Evolutionary conservation across 2,113 vertebrate species (phyloP), one percentile per base, ranked within the genome.

Genomic region (Emydocephalus ijimae): DNA sequence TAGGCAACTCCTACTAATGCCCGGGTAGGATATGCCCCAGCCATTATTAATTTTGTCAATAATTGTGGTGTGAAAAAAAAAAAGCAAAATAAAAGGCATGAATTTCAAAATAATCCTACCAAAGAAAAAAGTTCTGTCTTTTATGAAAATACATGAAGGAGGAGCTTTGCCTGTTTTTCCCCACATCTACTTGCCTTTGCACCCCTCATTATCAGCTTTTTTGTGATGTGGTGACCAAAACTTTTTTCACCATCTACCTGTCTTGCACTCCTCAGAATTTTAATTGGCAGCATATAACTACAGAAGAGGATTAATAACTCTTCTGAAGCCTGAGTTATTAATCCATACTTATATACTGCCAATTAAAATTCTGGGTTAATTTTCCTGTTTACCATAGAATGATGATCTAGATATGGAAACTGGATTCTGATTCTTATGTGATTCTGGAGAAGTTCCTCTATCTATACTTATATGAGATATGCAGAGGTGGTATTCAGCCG

Each of bases 1-100:
- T n/a, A 74, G 69, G 69, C 14, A 74, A 14, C 14, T 74, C 5
- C n/a, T 14, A 34, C 64, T 74, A 34, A 74, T 74, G 2, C 14
- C 18, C 34, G 18, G 15, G 14, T 74, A 74, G 2, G 5, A 6
- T 18, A 39, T 39, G 34, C 34, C 34, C 69, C 2, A 1, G 95
- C 93, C 95, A 93, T 94, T 61, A 90, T 95, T 54, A 90, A 55
- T 92, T 90, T 95, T 94, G 74, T 89, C 94, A 95, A 91, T 92
- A 94, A 95, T 94, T 92, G 21, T 95, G 7, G 23, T 61, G 50
- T 20, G 39, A n/a, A 61, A 21, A 85, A 50, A 5, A 85, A 24
- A 54, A 91, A 61, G 45, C 20, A n/a, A 92, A 39, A n/a, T 85
- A 91, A 85, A 50, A 85, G 54, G 26, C 0, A 14, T 52, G 57